A percentile compares a stretch with the other conserved stretches of the same genome.
These are phyloP conservation scores for Exocentrus adspersus DNA, from an alignment of 2,888 invertebrate genomes.

Conservation along the genomic window DNA sequence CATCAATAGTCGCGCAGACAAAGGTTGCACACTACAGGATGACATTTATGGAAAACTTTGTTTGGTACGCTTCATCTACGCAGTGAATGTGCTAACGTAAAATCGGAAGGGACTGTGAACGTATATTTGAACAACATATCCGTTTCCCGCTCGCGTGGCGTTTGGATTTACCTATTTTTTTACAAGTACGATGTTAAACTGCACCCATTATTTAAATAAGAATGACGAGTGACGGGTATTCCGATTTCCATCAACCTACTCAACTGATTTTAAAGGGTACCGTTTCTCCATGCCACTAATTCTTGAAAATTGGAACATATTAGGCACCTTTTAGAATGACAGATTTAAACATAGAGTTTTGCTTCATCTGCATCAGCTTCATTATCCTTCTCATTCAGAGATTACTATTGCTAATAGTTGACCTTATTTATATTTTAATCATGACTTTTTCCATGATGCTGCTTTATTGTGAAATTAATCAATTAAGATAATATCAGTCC, in stretches of 20 bases:
- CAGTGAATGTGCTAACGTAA: constrained; percentile 44
- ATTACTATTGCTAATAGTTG: no score
- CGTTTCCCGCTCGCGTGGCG: constrained; percentile 54
- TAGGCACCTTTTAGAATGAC: no score
- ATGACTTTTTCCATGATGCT: no score
- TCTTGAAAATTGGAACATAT: no score
- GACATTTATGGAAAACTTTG: constrained; percentile 26
- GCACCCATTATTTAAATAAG: constrained; percentile 38
- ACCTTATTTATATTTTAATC: no score
- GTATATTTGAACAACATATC: constrained; percentile 57
- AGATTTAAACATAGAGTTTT: no score
- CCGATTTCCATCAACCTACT: neutral
- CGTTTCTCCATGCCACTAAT: neutral
- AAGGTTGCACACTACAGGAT: constrained; percentile 12
- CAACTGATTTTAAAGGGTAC: neutral
- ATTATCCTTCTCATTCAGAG: no score
- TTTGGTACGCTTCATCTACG: constrained; percentile 33
- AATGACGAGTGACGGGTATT: constrained; percentile 21
- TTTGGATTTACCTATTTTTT: constrained; percentile 38
- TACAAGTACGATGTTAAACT: constrained; percentile 36
- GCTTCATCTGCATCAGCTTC: no score
- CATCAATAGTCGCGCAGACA: constrained; percentile 29
- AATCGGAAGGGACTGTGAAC: constrained; percentile 53
- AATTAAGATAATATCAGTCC: no score
- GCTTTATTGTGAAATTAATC: no score